These are phyloP conservation scores for Cichladusa arquata DNA, from an alignment of 2,113 vertebrate genomes.

Conservation along the genomic window DNA sequence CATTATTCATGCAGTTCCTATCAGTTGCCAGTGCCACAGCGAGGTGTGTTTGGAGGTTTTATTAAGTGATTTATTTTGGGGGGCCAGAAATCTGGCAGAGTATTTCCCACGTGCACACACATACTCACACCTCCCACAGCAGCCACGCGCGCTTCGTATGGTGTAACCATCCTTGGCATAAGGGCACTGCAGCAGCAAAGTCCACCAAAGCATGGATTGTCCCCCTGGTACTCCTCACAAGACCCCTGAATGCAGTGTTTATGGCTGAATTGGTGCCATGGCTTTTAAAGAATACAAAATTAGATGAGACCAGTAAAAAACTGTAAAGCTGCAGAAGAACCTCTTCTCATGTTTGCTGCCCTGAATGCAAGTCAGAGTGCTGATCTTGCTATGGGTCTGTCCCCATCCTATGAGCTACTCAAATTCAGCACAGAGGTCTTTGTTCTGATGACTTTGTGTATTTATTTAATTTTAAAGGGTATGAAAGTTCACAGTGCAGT, in stretches of 20 bases:
- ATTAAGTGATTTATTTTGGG: background rate
- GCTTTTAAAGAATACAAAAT: background rate
- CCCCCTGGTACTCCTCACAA: background rate
- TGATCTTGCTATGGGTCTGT: background rate
- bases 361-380: accelerated
- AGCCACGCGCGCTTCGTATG: accelerated
- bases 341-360: background rate
- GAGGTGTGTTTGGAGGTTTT: background rate
- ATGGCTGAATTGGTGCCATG: background rate
- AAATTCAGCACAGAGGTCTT: background rate
- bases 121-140: background rate
- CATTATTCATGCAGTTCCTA: background rate
- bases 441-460: background rate
- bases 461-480: background rate
- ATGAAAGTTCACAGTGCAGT: background rate
- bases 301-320: background rate
- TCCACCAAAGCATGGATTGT: background rate
- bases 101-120: accelerated
- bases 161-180: background rate
- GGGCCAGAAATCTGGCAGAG: background rate
- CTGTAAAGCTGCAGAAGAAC: background rate
- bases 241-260: background rate
- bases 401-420: background rate
- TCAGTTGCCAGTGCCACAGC: background rate
- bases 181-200: background rate